phyloP scores from a whole-genome alignment of 2,113 vertebrate genomes.

The Egretta garzetta region DNA sequence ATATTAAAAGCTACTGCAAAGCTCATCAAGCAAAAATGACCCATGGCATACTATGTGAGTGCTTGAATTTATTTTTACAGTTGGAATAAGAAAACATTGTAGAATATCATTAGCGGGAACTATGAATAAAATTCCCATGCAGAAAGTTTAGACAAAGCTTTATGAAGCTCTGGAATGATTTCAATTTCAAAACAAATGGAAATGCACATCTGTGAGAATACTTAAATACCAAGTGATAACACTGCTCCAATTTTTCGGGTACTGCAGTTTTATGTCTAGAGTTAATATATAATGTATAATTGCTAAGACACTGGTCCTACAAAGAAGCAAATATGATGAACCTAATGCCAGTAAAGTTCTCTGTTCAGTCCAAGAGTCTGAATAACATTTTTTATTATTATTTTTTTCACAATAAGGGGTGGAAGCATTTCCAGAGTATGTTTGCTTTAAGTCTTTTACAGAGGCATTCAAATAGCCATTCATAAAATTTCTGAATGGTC shows the following conservation, averaged over 20 bases:
- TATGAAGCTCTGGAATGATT: not conserved
- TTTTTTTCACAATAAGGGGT: not conserved
- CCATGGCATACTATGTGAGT: not conserved
- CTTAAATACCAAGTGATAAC: not conserved
- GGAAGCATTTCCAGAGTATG: not conserved
- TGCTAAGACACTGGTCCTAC: not conserved
- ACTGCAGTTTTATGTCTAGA: not conserved
- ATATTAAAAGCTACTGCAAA: not conserved
- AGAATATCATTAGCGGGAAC: not conserved
- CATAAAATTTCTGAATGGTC: not conserved
- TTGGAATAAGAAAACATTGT: not conserved
- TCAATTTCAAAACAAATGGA: not conserved
- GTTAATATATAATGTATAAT: not conserved
- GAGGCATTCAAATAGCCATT: not conserved
- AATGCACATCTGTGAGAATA: not conserved
- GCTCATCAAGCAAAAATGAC: not conserved
- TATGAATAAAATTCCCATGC: not conserved
- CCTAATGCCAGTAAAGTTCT: not conserved
- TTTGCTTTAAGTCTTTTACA: not conserved
- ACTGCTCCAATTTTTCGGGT: not conserved
- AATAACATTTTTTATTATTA: not conserved
- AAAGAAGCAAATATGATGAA: not conserved
- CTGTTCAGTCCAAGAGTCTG: not conserved
- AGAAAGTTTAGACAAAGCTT: not conserved
- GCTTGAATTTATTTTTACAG: not conserved